Evolutionary conservation across 1,140 invertebrate species (phyloP), one percentile per base, ranked within the genome.

Genomic region (Lineus longissimus): DNA sequence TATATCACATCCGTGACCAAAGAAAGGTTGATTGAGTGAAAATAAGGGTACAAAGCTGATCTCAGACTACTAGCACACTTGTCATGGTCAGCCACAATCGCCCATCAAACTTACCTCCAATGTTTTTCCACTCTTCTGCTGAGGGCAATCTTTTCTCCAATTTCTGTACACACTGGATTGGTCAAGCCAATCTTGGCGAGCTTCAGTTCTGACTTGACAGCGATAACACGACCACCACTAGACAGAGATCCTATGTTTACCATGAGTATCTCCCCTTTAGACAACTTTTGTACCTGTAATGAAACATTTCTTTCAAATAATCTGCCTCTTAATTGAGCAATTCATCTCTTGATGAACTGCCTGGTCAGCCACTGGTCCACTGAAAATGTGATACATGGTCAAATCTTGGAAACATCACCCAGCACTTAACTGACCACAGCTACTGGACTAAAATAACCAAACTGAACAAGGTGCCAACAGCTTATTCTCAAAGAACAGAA

Each of bases 161-260:
- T 89, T 84, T 98, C 97, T 29, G 97, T 99, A 79, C 97, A 99
- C 0, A 99, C 97, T 1, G 97, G 97, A 82, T 91, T 95, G 17
- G 94, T 97, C 27, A 99, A 85, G 43, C 91, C 89, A 64, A 99
- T 97, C 82, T 99, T 99, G 2, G 96, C 96, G 78, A 98, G 89
- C 25, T 51, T 51, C 79, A 98, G 90, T 89, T 99, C 97, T 71
- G 90, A 93, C 78, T 92, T 97, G 0, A 97, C 96, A 27, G 95
- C 96, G 29, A 95, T 84, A 1, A 99, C 97, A 71, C 94, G 86
- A 2, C 97, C 96, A 54, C 97, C 97, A 25, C 97, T 99, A 66
- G 96, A 98, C 54, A 99, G 82, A 0, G 97, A 99, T 9, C 97
- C 97, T 80, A 99, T 99, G 83, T 99, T 99, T 0, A 99, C 94